Percentiles rank a stretch among this genome's conserved stretches.
Conservation (phyloP, 1,140 invertebrate species). For the Diorhabda carinulata region DNA sequence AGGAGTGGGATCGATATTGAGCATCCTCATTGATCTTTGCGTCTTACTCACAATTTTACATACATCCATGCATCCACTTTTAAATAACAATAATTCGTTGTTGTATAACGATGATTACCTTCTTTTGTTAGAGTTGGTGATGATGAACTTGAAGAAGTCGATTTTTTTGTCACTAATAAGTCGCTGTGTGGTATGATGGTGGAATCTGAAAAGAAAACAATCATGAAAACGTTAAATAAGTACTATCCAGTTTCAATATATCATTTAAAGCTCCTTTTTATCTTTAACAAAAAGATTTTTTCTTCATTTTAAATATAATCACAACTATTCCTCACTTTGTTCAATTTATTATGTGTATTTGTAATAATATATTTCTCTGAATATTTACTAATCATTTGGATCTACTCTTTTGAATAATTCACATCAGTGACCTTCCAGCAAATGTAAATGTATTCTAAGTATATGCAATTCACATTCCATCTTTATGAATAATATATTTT, state of each 20-base stretch:
- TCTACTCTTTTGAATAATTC: background rate
- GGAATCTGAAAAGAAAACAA: constrained; percentile 12
- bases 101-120: constrained; percentile 7
- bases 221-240: constrained; percentile 1
- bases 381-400: no score
- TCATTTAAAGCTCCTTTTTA: background rate
- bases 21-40: no score
- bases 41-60: no score
- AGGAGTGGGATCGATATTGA: no score
- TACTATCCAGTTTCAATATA: background rate
- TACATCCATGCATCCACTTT: no score
- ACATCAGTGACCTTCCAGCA: background rate
- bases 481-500: background rate
- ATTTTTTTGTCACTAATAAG: constrained; percentile 11
- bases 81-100: no score
- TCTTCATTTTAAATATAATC: no score
- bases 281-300: background rate
- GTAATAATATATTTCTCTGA: no score
- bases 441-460: background rate
- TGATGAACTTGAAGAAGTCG: constrained; percentile 13
- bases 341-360: no score
- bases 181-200: constrained; percentile 3
- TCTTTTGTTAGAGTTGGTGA: constrained; percentile 12
- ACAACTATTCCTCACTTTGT: no score
- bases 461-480: background rate